A percentile compares a stretch with the other conserved stretches of the same genome.
Evolutionary conservation across 1,140 invertebrate species (phyloP).

Genomic region (Centruroides sculpturatus): DNA sequence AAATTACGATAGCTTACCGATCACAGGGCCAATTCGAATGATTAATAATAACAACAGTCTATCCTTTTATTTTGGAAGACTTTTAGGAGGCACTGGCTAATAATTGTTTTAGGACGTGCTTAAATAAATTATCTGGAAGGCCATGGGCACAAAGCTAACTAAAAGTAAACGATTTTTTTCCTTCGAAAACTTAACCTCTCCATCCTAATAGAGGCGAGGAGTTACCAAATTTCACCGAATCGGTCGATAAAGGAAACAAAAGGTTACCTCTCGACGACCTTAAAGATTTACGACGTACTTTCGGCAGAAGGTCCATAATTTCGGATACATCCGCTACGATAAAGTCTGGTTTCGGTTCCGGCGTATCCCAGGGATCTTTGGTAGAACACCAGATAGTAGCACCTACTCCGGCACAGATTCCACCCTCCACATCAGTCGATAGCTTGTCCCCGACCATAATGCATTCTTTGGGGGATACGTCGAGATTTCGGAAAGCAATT

Average conservation of each 20-base stretch:
- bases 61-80: no score
- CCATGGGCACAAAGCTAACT: no score
- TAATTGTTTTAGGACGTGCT: no score
- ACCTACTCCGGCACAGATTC: constrained; percentile 51
- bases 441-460: constrained; percentile 75
- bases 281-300: neutral
- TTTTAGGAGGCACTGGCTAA: no score
- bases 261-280: neutral
- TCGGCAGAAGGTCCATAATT: constrained; percentile 7
- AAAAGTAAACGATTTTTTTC: no score
- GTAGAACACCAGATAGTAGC: constrained; percentile 60
- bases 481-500: constrained; percentile 53
- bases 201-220: no score
- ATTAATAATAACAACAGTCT: no score
- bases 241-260: neutral
- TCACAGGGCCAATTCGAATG: no score
- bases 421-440: constrained; percentile 69
- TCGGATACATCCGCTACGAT: constrained; percentile 16
- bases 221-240: no score
- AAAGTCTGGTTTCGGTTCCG: constrained; percentile 22
- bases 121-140: no score
- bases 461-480: constrained; percentile 51
- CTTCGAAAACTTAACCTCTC: no score
- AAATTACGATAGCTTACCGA: no score
- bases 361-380: neutral